phyloP scores from a whole-genome alignment of 2,113 vertebrate genomes.

The Syngnathoides biaculeatus region DNA sequence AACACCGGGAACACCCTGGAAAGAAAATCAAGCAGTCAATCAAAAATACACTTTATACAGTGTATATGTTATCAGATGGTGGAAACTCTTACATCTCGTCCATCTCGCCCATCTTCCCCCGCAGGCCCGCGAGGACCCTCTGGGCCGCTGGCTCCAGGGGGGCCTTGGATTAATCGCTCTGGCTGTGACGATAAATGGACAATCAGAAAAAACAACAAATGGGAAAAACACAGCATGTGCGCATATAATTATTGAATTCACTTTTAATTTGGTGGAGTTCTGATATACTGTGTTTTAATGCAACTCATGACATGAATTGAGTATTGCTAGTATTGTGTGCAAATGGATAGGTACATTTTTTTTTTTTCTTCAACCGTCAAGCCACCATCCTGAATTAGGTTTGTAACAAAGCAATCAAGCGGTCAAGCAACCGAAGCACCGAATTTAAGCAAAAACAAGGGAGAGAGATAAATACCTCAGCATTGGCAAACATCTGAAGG shows the following conservation, averaged over 20 bases:
- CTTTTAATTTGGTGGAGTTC: background rate
- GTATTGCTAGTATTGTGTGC: background rate
- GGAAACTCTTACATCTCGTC: constrained; percentile 70
- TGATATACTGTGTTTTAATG: background rate
- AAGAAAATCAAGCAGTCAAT: constrained; percentile 16
- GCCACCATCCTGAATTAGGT: constrained; percentile 36
- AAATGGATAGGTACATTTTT: background rate
- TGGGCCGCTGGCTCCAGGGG: constrained; percentile 64
- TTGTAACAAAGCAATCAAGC: constrained; percentile 54
- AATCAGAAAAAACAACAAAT: constrained; percentile 13
- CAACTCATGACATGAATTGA: background rate
- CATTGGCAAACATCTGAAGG: constrained; percentile 84
- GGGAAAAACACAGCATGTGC: too few species aligned
- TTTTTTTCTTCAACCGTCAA: constrained; percentile 16
- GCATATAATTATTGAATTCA: background rate
- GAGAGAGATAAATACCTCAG: constrained; percentile 77
- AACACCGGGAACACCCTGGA: constrained; percentile 74
- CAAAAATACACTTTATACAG: background rate
- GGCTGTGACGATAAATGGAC: constrained; percentile 59
- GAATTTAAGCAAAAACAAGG: constrained; percentile 54
- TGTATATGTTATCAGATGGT: background rate
- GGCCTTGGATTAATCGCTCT: constrained; percentile 71
- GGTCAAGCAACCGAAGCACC: constrained; percentile 56
- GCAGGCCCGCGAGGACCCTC: constrained; percentile 65
- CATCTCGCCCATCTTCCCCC: constrained; percentile 75